A percentile compares a stretch with the other conserved stretches of the same genome.
These are phyloP conservation scores for Orcinus orca DNA, from an alignment of 2,113 vertebrate species.

Conservation along the genomic window DNA sequence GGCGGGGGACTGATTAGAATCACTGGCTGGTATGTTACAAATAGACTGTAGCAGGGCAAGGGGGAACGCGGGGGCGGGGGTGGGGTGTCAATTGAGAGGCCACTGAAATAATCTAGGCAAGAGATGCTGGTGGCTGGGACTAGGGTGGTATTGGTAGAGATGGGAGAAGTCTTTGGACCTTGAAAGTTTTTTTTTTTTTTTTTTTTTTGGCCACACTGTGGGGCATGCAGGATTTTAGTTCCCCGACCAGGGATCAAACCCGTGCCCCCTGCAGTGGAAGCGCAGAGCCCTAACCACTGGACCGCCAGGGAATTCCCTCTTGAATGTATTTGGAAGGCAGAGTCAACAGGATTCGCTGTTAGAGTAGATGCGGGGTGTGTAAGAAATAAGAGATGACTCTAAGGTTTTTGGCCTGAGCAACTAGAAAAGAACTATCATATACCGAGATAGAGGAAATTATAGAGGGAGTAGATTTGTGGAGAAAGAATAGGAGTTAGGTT, in stretches of 20 bases:
- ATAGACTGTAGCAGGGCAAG: neutral
- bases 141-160: neutral
- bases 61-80: neutral
- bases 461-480: neutral
- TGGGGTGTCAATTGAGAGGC: neutral
- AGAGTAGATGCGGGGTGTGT: neutral
- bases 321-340: neutral
- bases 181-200: neutral
- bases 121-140: neutral
- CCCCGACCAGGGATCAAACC: neutral
- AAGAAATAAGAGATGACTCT: neutral
- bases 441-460: neutral
- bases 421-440: neutral
- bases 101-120: neutral
- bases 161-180: neutral
- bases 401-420: neutral
- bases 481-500: neutral
- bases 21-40: neutral
- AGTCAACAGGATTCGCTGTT: neutral
- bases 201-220: neutral
- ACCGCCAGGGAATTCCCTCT: neutral
- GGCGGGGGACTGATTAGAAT: neutral
- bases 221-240: neutral
- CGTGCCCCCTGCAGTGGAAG: neutral
- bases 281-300: neutral